A percentile compares a stretch with the other conserved stretches of the same genome.
Evolutionary conservation across 2,797 vertebrate species (phyloP).

Genomic region (Anas acuta): DNA sequence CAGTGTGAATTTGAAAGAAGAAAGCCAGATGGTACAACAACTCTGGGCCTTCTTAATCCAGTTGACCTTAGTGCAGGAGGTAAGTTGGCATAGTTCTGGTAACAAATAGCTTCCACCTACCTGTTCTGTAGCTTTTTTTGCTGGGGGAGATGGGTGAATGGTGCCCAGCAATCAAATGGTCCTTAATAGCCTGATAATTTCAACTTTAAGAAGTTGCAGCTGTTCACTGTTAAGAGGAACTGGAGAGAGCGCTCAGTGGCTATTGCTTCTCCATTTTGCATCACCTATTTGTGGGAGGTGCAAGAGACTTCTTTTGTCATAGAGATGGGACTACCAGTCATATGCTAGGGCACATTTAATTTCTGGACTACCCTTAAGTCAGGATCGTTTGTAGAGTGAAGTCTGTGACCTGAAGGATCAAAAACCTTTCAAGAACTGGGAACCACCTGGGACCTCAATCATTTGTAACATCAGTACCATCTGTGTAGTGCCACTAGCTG

Average conservation of each 20-base stretch:
- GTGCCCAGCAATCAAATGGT: not conserved
- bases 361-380: not conserved
- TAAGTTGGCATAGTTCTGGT: slow-evolving; percentile 22
- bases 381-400: not conserved
- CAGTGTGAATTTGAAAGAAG: slow-evolving; percentile 92
- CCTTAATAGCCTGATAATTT: not conserved
- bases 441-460: not conserved
- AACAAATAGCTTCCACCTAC: not conserved
- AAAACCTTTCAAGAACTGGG: not conserved
- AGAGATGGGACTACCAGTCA: not conserved
- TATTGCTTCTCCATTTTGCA: not conserved
- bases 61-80: slow-evolving; percentile 88
- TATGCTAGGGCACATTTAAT: not conserved
- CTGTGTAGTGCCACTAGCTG: not conserved
- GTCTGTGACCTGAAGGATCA: not conserved
- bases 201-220: not conserved
- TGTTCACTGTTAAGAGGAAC: not conserved
- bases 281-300: not conserved
- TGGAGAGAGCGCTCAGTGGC: not conserved
- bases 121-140: not conserved
- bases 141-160: not conserved
- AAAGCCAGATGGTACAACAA: slow-evolving; percentile 92
- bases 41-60: slow-evolving; percentile 91
- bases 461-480: not conserved
- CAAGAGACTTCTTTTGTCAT: not conserved